Percentiles rank a stretch among this genome's conserved stretches.
phyloP scores from a whole-genome alignment of 2,797 vertebrate genomes.

The Aeoliscus strigatus region DNA sequence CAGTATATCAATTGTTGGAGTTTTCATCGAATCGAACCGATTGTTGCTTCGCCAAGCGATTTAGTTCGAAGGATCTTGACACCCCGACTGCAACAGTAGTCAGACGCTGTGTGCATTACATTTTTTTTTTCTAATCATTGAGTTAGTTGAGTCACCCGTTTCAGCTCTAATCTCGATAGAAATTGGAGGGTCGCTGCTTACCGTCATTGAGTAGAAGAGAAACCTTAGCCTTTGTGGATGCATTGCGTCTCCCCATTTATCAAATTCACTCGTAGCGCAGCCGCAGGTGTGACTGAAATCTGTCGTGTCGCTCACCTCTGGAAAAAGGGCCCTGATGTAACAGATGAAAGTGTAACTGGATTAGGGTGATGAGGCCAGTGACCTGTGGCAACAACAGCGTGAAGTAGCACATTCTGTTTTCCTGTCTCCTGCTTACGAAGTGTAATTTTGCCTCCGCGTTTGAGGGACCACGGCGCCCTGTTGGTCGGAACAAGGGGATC shows the following conservation, averaged over 20 bases:
- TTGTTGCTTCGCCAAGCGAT: too few species aligned
- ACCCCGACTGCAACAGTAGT: too few species aligned
- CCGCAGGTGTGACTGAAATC: constrained; percentile 9
- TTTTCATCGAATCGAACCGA: too few species aligned
- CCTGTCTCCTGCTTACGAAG: constrained; percentile 71
- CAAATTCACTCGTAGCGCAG: too few species aligned
- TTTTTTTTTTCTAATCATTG: too few species aligned
- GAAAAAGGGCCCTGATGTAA: constrained; percentile 15
- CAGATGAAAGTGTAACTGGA: constrained; percentile 49
- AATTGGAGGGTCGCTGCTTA: constrained; percentile 47
- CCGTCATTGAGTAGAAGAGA: constrained; percentile 38
- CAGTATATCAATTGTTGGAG: too few species aligned
- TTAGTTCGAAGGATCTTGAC: too few species aligned
- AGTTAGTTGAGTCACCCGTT: too few species aligned
- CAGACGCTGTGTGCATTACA: too few species aligned
- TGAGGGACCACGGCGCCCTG: constrained; percentile 47
- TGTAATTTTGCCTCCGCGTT: constrained; percentile 57
- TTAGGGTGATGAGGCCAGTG: constrained; percentile 39
- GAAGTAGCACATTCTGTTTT: constrained; percentile 64
- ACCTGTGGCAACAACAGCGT: constrained; percentile 41
- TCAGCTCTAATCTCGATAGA: too few species aligned
- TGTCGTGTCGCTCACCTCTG: neutral
- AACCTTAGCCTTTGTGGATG: constrained; percentile 25
- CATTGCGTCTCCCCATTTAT: too few species aligned
- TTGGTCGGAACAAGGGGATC: constrained; percentile 58